Evolutionary conservation across 2,113 vertebrate species (phyloP), one percentile per base, ranked within the genome.

Genomic region (Limanda limanda): DNA sequence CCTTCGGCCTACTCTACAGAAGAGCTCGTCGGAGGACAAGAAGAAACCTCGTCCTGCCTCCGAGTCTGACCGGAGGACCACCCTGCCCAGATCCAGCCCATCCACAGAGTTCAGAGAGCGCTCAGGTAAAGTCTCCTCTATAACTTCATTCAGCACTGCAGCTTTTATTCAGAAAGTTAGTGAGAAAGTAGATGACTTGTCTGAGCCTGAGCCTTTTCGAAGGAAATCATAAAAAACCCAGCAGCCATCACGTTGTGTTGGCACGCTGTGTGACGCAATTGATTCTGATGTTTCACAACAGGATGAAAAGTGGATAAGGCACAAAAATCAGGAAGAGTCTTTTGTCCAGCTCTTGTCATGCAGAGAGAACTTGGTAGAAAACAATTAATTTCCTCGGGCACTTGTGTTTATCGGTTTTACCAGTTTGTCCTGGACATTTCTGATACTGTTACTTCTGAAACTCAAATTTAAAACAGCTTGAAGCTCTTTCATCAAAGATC

Each of bases 61-160:
- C 0, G 96, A 96, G 69, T 56, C 85, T 5, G 88, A 88, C 25
- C 93, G 87, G 71, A 83, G 85, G 78, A 65, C 76, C 42, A 95
- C 87, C 24, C 87, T 96, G 78, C 92, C 92, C 78, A 94, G 95
- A 76, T 82, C 91, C 66, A 31, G 11, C 1, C 56, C 81, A 59
- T 58, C 84, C 23, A 79, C 95, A 54, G 95, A 96, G 80, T 68
- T 94, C 92, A 92, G 95, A 83, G 61, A 80, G 1, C 92, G 85
- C 17, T 81, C 92, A 87, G 94, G 94, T 95, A 82, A 85, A 68
- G 24, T 8, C 18, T 20, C 3, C 8, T 10, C 6, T 4, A 24
- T 3, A 3, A 42, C 17, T 40, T 23, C 35, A 55, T 40, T 42
- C 40, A 40, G 2, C 15, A 1, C 3, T 17, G 14, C 17, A 5